Evolutionary conservation across 2,797 vertebrate genomes (phyloP).

Genomic region (Tragelaphus oryx): DNA sequence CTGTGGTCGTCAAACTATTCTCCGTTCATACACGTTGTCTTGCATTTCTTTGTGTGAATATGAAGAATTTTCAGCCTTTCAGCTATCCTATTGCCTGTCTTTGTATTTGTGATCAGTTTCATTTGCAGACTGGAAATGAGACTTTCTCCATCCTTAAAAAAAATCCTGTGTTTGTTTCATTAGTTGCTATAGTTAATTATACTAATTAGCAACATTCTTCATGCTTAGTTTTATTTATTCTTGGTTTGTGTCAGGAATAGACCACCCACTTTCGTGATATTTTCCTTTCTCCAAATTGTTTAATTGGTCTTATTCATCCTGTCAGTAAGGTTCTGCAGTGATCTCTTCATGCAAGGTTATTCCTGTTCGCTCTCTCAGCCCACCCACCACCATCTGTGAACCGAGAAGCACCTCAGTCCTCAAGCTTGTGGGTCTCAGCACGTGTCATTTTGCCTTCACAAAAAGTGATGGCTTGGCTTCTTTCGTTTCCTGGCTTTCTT

Average conservation of each 20-base stretch:
- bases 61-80: background rate
- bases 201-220: background rate
- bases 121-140: background rate
- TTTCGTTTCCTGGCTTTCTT: too few relatives aligned
- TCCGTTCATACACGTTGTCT: background rate
- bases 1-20: background rate
- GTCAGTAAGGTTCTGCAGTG: background rate
- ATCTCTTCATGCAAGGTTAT: fast-evolving
- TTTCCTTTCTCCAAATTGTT: background rate
- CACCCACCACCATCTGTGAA: fast-evolving
- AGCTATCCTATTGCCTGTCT: background rate
- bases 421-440: fast-evolving
- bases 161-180: background rate
- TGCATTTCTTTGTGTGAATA: background rate
- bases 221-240: background rate
- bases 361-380: fast-evolving
- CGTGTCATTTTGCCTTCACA: fast-evolving
- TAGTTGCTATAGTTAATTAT: background rate
- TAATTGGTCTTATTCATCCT: background rate
- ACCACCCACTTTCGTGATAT: background rate
- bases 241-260: background rate
- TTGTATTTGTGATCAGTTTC: background rate
- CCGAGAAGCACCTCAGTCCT: fast-evolving
- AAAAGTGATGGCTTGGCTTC: fast-evolving
- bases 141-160: background rate